Evolutionary conservation across 2,113 vertebrate genomes (phyloP), one percentile per base, ranked within the genome.

Genomic region (Epinephelus cyanopodus): DNA sequence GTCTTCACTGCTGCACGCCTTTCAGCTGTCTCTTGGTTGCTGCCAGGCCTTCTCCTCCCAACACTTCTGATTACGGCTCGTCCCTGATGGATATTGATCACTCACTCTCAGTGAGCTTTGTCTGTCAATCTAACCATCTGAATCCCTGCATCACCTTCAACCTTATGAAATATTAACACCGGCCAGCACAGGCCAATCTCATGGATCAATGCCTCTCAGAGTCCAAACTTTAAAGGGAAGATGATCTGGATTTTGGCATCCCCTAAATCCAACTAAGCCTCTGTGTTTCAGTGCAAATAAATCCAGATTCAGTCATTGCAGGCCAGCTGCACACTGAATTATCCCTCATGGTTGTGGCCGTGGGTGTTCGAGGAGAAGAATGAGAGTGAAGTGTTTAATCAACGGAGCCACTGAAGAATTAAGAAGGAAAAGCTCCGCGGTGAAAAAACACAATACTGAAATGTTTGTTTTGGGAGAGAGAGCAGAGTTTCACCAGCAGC

Each of bases 71-170:
- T 56, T 81, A 83, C 61, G 39, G 66, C 56, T 77, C 3, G 15
- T 77, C 71, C 74, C 75, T 76, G 82, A 92, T 92, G 82, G 89
- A 69, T 90, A 91, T 89, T 74, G 90, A 94, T 90, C 79, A 72
- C 71, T 52, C 21, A 13, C 77, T 90, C 72, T 81, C 83, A 48
- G 42, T 63, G 77, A 74, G 54, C 77, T 74, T 25, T 15, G 18
- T 64, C 77, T 62, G 74, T 83, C 76, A 68, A 53, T 81, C 65
- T 27, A 63, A 83, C 42, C 74, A 52, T 71, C 56, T 62, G 23
- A 67, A 85, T 70, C 82, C 54, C 68, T 52, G 74, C 64, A 65
- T 57, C 80, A 67, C 23, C 68, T 52, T 79, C 71, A 50, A 23
- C 50, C 66, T 42, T 23, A 87, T 92, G 76, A 91, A 93, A 90